Conservation (phyloP, 2,888 invertebrate genomes). For the Amiota mariae region DNA sequence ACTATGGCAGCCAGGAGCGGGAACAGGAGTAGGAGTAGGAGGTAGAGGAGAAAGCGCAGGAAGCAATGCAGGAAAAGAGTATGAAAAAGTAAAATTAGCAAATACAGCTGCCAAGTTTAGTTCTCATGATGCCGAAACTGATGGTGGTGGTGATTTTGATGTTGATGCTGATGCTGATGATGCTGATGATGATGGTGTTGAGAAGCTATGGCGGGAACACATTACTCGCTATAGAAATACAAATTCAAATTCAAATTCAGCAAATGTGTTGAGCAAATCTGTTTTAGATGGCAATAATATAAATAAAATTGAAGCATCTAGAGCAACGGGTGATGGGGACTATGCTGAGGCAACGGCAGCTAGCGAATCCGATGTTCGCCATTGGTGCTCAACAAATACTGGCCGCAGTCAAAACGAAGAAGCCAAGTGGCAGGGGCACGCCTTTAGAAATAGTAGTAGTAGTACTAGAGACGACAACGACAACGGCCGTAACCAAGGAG, state of each 20-base stretch:
- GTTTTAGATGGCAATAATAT: conserved; percentile 12
- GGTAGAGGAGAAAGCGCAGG: conserved; percentile 29
- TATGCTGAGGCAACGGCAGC: not conserved
- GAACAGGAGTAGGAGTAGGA: conserved; percentile 12
- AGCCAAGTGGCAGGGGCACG: conserved; percentile 58
- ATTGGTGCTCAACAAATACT: conserved; percentile 51
- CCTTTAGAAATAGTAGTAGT: conserved; percentile 28
- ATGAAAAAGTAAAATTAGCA: conserved; percentile 63
- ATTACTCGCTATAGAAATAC: conserved; percentile 11
- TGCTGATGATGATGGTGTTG: not conserved
- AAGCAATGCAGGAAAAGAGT: conserved; percentile 40
- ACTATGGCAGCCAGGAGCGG: not conserved
- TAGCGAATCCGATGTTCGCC: conserved; percentile 37
- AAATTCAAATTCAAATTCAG: conserved; percentile 23
- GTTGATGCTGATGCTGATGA: conserved; percentile 10
- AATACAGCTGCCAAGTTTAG: conserved; percentile 57
- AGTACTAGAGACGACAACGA: conserved; percentile 42
- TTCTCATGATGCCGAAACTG: not conserved
- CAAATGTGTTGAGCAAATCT: conserved; percentile 9
- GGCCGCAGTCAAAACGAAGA: conserved; percentile 54
- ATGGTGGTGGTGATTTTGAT: conserved; percentile 15
- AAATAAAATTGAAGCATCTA: conserved; percentile 16
- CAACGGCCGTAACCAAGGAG: conserved; percentile 38
- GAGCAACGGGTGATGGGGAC: not conserved
- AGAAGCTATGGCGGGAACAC: too few relatives aligned